A percentile compares a stretch with the other conserved stretches of the same genome.
phyloP scores from a whole-genome alignment of 2,113 vertebrate species.

The Platichthys flesus region DNA sequence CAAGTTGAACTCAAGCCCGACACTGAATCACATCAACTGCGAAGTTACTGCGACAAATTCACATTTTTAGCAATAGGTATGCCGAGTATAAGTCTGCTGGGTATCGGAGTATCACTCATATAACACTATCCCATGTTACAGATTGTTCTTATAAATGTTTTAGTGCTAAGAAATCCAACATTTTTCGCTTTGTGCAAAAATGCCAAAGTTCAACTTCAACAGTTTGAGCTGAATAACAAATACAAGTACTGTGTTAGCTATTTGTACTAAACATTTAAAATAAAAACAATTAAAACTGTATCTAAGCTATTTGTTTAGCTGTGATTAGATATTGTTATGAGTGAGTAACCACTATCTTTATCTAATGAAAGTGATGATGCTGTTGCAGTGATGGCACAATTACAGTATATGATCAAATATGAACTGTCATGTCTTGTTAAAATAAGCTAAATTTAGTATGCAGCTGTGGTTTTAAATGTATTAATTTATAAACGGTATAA shows the following conservation, averaged over 20 bases:
- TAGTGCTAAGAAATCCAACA: not conserved
- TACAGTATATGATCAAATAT: too few species aligned
- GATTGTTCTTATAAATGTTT: not conserved
- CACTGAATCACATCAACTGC: conserved; percentile 5
- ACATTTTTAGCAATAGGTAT: too few species aligned
- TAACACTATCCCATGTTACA: not conserved
- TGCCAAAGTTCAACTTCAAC: too few species aligned
- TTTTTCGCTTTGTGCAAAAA: not conserved
- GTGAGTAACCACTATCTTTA: too few species aligned
- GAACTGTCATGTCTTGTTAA: not conserved
- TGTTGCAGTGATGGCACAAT: too few species aligned
- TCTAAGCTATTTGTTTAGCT: too few species aligned
- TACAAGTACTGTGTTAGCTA: too few species aligned
- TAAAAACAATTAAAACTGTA: too few species aligned
- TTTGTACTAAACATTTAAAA: too few species aligned
- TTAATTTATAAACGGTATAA: not conserved
- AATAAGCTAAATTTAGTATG: not conserved
- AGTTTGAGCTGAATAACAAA: too few species aligned
- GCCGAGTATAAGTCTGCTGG: not conserved
- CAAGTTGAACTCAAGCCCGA: conserved; percentile 24
- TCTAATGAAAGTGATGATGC: too few species aligned
- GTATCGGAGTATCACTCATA: not conserved
- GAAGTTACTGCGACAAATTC: not conserved
- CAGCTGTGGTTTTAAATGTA: not conserved
- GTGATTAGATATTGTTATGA: too few species aligned